A percentile compares a stretch with the other conserved stretches of the same genome.
Conservation (phyloP, 2,888 invertebrate species). For the Pristionchus exspectatus region DNA sequence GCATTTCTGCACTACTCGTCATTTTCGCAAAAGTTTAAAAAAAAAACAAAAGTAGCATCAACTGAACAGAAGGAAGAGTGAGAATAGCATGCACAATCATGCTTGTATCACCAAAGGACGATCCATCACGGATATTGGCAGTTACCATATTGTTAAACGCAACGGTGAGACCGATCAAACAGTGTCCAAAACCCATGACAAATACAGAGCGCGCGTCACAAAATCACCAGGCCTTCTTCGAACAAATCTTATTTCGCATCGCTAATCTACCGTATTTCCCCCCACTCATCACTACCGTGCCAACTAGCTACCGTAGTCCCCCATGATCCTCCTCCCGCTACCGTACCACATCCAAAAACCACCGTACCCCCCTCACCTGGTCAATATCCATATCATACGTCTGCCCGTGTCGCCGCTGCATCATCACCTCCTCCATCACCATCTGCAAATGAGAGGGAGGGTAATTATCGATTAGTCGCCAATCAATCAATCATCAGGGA, state of each 20-base stretch:
- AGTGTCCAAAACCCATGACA: not conserved
- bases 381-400: not conserved
- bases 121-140: no score
- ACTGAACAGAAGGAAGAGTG: no score
- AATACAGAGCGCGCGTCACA: not conserved
- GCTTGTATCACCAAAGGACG: no score
- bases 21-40: no score
- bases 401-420: not conserved
- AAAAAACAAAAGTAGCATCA: no score
- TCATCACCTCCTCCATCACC: not conserved
- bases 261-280: no score
- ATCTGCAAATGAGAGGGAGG: not conserved
- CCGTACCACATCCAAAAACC: not conserved
- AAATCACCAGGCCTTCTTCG: not conserved
- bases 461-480: not conserved
- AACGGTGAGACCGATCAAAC: no score
- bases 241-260: no score
- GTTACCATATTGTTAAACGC: no score
- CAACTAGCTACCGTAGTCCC: not conserved
- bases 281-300: no score
- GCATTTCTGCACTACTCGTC: no score
- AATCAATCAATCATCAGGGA: not conserved
- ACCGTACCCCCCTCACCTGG: not conserved
- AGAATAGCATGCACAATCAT: no score
- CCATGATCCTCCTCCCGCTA: not conserved